A percentile compares a stretch with the other conserved stretches of the same genome.
These are phyloP conservation scores for Pachypsylla venusta DNA, from an alignment of 1,140 invertebrate species.

Conservation along the genomic window DNA sequence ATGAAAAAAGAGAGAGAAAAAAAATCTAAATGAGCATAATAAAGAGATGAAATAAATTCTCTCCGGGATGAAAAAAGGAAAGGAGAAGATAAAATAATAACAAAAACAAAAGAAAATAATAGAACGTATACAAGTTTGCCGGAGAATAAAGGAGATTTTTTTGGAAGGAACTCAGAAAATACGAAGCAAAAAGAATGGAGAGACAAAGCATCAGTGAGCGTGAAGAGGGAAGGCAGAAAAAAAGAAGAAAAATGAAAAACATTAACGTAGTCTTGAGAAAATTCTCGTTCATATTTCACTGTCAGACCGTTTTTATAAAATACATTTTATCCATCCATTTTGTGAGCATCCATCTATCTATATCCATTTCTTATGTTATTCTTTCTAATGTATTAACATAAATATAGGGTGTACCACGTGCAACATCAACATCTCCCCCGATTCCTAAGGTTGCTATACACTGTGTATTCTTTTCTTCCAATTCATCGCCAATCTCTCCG, in stretches of 20 bases:
- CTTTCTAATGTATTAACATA: too few species aligned
- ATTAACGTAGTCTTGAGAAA: too few species aligned
- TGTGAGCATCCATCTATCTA: background rate
- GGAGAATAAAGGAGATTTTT: background rate
- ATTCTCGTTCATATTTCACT: conserved; percentile 3
- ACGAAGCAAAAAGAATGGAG: background rate
- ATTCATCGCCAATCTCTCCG: too few species aligned
- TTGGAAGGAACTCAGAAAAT: background rate
- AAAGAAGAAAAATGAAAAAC: background rate
- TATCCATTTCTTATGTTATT: background rate
- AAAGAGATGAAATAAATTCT: conserved; percentile 8
- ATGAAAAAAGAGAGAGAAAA: background rate
- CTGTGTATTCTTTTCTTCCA: too few species aligned
- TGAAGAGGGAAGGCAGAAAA: background rate
- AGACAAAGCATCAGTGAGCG: background rate
- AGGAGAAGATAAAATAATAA: conserved; percentile 2
- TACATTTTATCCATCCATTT: conserved; percentile 6
- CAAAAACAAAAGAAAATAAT: conserved; percentile 2
- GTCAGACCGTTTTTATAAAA: conserved; percentile 5
- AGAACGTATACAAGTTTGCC: background rate
- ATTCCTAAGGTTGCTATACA: too few species aligned
- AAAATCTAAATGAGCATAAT: conserved; percentile 5
- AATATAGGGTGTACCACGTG: too few species aligned
- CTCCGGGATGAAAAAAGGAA: background rate
- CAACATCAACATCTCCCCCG: too few species aligned